Evolutionary conservation across 2,113 vertebrate species (phyloP).

Genomic region (Brienomyrus longianalis): DNA sequence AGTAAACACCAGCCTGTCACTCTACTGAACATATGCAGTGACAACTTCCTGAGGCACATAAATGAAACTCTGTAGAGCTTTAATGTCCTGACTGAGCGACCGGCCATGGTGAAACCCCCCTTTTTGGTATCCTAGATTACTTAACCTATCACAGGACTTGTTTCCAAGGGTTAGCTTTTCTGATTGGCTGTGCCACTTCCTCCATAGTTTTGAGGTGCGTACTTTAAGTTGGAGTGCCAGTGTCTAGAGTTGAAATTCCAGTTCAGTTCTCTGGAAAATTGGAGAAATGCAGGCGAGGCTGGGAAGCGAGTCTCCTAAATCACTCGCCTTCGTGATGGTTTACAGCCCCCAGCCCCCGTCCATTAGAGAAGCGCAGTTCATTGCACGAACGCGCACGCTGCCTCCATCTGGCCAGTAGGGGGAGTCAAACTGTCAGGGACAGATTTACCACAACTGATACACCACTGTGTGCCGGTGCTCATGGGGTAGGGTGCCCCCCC

Average conservation of each 20-base stretch:
- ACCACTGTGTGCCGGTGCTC: background rate
- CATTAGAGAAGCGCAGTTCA: background rate
- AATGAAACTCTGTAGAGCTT: background rate
- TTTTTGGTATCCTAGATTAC: background rate
- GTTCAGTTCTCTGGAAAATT: background rate
- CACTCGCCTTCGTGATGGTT: background rate
- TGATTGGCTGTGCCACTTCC: background rate
- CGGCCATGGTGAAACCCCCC: background rate
- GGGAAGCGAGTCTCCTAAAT: background rate
- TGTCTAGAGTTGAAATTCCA: background rate
- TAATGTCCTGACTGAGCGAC: background rate
- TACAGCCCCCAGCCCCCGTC: background rate
- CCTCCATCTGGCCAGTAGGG: slow-evolving; percentile 1
- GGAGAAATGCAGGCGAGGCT: background rate
- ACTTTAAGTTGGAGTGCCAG: background rate
- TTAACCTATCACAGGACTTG: background rate
- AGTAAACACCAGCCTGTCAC: background rate
- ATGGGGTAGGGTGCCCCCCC: background rate
- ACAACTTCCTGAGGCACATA: background rate
- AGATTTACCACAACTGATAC: background rate
- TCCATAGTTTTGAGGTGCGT: background rate
- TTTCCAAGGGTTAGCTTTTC: background rate
- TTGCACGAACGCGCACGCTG: background rate
- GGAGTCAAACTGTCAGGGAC: background rate
- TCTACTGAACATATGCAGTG: background rate